A percentile compares a stretch with the other conserved stretches of the same genome.
phyloP scores from a whole-genome alignment of 2,113 vertebrate species.

The Ameiurus melas region DNA sequence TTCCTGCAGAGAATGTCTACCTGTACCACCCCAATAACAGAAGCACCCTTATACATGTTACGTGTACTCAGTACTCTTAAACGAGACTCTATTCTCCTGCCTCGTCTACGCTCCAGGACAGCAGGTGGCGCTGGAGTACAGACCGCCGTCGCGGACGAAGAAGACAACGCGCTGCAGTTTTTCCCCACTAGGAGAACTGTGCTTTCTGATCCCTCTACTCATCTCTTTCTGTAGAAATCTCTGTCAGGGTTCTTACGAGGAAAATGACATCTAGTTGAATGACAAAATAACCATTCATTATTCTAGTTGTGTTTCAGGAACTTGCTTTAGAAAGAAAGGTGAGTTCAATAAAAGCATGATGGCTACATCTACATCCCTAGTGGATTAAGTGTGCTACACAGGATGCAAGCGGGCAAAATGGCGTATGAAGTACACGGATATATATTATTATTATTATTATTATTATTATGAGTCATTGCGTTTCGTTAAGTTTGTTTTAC shows the following conservation, averaged over 20 bases:
- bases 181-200: not conserved
- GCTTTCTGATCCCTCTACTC: not conserved
- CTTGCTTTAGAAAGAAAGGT: not conserved
- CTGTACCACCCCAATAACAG: too few species aligned
- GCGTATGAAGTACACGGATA: not conserved
- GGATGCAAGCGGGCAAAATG: not conserved
- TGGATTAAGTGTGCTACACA: not conserved
- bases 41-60: too few species aligned
- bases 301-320: not conserved
- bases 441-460: not conserved
- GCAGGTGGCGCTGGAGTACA: not conserved
- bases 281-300: not conserved
- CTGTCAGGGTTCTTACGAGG: not conserved
- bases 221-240: not conserved
- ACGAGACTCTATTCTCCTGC: too few species aligned
- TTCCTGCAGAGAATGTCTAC: too few species aligned
- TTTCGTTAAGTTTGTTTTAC: not conserved
- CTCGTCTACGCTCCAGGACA: not conserved
- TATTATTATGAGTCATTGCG: not conserved
- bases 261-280: not conserved
- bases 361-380: not conserved
- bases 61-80: too few species aligned
- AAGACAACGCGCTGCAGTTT: not conserved
- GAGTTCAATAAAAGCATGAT: not conserved
- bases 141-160: not conserved